A percentile compares a stretch with the other conserved stretches of the same genome.
Evolutionary conservation across 1,140 invertebrate species (phyloP).

Genomic region (Schlechtendalia chinensis): DNA sequence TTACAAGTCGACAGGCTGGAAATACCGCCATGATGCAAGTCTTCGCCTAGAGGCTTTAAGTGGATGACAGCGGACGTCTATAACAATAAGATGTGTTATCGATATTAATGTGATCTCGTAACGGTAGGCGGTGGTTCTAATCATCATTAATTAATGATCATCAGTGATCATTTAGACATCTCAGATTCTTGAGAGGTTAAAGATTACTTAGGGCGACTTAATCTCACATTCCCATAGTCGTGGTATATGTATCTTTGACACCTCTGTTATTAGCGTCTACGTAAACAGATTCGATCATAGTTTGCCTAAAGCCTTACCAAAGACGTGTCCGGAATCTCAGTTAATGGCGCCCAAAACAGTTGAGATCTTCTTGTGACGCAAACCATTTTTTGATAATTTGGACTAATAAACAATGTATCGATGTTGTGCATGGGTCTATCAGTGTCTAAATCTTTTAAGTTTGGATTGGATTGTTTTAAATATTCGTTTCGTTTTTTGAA

Average conservation of each 20-base stretch:
- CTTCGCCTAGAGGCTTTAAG: conserved; percentile 65
- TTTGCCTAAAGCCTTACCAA: not conserved
- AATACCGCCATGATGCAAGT: conserved; percentile 77
- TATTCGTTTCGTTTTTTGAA: conserved; percentile 31
- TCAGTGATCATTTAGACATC: too few relatives aligned
- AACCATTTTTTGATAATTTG: conserved; percentile 61
- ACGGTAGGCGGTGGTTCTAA: too few relatives aligned
- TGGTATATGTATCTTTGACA: too few relatives aligned
- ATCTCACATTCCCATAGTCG: too few relatives aligned
- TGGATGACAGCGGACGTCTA: conserved; percentile 51
- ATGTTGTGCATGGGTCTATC: conserved; percentile 36
- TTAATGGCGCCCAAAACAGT: conserved; percentile 59
- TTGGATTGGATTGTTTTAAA: not conserved
- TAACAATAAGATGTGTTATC: not conserved
- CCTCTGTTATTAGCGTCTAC: too few relatives aligned
- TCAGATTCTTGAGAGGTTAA: too few relatives aligned
- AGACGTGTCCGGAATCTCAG: not conserved
- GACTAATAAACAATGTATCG: conserved; percentile 59
- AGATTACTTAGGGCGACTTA: too few relatives aligned
- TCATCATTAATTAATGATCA: too few relatives aligned
- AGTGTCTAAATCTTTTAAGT: conserved; percentile 7
- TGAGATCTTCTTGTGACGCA: conserved; percentile 65
- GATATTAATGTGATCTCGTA: too few relatives aligned
- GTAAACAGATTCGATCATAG: too few relatives aligned
- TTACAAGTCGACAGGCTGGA: conserved; percentile 75